Conservation (phyloP, 2,797 vertebrate genomes). For the Geotrypetes seraphini region DNA sequence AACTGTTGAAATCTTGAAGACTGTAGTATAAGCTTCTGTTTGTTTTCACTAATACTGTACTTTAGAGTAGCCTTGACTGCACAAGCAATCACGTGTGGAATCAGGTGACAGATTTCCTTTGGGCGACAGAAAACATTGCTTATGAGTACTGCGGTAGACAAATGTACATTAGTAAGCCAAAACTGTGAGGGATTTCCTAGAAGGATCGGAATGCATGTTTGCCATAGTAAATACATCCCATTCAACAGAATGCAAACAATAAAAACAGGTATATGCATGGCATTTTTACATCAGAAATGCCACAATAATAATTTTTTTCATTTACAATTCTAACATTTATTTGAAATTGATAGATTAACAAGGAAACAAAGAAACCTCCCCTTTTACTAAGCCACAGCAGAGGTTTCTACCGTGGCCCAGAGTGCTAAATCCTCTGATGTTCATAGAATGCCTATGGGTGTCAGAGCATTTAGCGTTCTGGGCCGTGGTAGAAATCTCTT, state of each 20-base stretch:
- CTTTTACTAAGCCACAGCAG: too few species aligned
- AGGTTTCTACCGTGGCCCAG: too few species aligned
- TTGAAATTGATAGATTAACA: too few species aligned
- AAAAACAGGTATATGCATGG: constrained; percentile 8
- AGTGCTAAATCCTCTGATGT: too few species aligned
- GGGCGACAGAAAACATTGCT: background rate
- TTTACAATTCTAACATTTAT: too few species aligned
- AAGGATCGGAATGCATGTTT: constrained; percentile 1
- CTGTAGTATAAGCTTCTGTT: constrained; percentile 8
- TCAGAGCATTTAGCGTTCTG: too few species aligned
- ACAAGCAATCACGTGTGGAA: constrained; percentile 2
- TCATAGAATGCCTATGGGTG: too few species aligned
- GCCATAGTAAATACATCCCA: constrained; percentile 1
- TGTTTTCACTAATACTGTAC: constrained; percentile 5
- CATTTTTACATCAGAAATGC: too few species aligned
- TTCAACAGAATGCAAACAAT: constrained; percentile 1
- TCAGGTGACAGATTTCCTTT: background rate
- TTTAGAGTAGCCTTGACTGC: constrained; percentile 2
- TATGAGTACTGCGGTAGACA: constrained; percentile 9
- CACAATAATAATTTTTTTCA: too few species aligned
- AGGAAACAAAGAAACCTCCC: too few species aligned
- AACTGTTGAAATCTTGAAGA: constrained; percentile 2
- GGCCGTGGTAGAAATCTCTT: too few species aligned
- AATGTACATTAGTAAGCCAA: background rate
- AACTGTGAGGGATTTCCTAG: background rate